Percentiles rank a stretch among this genome's conserved stretches.
phyloP scores from a whole-genome alignment of 1,140 invertebrate species.

The Caerostris extrusa region DNA sequence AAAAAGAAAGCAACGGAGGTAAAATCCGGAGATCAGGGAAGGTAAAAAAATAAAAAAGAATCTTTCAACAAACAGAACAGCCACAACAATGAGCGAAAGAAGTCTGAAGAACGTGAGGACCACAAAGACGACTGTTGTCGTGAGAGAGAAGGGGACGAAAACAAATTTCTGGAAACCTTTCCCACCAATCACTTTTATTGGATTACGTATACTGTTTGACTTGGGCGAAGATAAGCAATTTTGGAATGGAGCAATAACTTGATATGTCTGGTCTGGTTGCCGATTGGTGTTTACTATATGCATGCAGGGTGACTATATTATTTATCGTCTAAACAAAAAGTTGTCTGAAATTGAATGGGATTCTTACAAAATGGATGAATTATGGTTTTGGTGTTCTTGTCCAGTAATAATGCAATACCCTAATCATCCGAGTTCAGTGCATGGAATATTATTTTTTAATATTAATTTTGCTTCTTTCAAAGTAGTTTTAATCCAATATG shows the following conservation, averaged over 20 bases:
- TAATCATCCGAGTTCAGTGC: too few species aligned
- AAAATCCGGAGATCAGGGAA: too few species aligned
- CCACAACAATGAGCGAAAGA: conserved; percentile 14
- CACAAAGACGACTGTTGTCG: neutral
- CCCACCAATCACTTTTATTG: neutral
- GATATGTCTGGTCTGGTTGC: neutral
- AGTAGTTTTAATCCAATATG: too few species aligned
- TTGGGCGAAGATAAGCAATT: neutral
- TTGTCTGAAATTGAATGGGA: neutral
- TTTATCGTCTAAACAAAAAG: neutral
- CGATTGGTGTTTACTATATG: neutral
- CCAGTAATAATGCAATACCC: too few species aligned
- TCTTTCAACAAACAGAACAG: conserved; percentile 27
- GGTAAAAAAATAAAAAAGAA: too few species aligned
- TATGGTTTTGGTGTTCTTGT: too few species aligned
- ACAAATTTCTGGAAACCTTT: conserved; percentile 17
- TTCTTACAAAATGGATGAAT: too few species aligned
- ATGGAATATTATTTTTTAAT: too few species aligned
- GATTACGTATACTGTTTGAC: neutral
- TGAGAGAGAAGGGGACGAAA: neutral
- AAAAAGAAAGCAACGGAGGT: too few species aligned
- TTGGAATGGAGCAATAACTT: neutral
- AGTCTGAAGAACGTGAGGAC: conserved; percentile 19
- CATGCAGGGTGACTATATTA: neutral
- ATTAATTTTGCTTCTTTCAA: too few species aligned